Base-by-base conservation (phyloP, 2,888 invertebrate species). In the Stenolophus ochropezus region DNA sequence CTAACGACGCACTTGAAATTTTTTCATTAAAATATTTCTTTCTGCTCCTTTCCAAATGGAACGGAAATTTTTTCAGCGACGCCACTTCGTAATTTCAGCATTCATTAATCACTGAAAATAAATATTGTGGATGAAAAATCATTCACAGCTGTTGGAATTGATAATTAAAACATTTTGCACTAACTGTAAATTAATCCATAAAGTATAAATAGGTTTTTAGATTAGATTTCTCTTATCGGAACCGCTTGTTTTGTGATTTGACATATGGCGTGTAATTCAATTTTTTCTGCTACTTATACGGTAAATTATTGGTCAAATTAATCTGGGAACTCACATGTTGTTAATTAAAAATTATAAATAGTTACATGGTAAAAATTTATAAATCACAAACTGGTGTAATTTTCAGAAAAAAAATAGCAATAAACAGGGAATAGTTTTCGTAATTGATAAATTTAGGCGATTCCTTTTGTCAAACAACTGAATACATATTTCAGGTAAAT, bases 1-100 rank as follows among this genome's bases (percentile, higher is more conserved):
- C 33, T 20, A 69, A 47, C 47, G 73, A 23, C 73, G 73, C 49
- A 73, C 73, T 73, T 73, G 73, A 73, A 73, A 73, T 21, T 49
- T 61, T 33, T 73, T 73, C 71, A 49, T 47, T 73, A 49, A 73
- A 73, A 73, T 73, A 47, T 18, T 20, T 71, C 21, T 27, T 71
- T 33, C 71, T 14, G 23, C 21, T 73, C 73, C 73, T 73, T 6
- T 11, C 14, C 25, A 27, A 69, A 69, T 18, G 16, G 33, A 42
- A 18, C 69, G 18, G 27, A 69, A 14, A 20, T 42, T 65, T 65
- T 23, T 65, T 27, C n/a, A 21, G 23, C 42, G n/a, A 42, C 20
- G 33, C 42, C 8, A 33, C 33, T 33, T 42, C 8, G 33, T 71
- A 21, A n/a, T 49, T 21, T n/a, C 23, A 73, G 21, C 73, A 49